Evolutionary conservation across 2,797 vertebrate genomes (phyloP), one percentile per base, ranked within the genome.

Genomic region (Vireo griseus): DNA sequence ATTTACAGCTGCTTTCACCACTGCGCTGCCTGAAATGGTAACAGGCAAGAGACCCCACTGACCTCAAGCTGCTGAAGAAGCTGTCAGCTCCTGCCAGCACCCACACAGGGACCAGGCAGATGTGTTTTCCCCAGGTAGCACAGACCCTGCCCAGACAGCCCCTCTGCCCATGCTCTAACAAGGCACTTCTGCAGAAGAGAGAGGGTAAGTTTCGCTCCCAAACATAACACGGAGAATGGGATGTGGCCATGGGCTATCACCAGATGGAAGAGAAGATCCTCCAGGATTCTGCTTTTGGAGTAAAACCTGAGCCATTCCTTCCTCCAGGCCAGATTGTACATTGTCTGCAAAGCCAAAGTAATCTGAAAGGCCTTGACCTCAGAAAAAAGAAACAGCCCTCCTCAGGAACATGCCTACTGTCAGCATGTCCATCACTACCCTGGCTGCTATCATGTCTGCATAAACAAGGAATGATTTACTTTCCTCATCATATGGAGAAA

Each of bases 391-490:
- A 97, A 72, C 8, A 14, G 90, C 52, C 44, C 13, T 50, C 80
- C 18, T 51, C 40, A 67, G 75, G 79, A 83, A 20, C 52, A 5
- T 67, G 61, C 3, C 2, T 79, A 71, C 59, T 22, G 5, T 86
- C 86, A 54, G 39, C 68, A 40, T 13, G 42, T 61, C 74, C 48
- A 63, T 51, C 21, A 5, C 35, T 78, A 29, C 28, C 79, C 91
- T 75, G 87, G 55, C 87, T 92, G 68, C 62, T 88, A 58, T 69
- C 76, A 71, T 58, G 40, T 45, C 79, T 81, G 63, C 42, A 48
- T 61, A 95, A 95, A 92, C 72, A 97, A 93, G 54, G 95, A 87
- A 77, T 82, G 1, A 77, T 91, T 96, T 83, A 86, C 77, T 91
- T 77, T 94, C 59, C 79, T 92, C 66, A 55, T 67, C 17, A 0